These are phyloP conservation scores for Platyura marginata DNA, from an alignment of 1,140 invertebrate genomes.

Conservation along the genomic window DNA sequence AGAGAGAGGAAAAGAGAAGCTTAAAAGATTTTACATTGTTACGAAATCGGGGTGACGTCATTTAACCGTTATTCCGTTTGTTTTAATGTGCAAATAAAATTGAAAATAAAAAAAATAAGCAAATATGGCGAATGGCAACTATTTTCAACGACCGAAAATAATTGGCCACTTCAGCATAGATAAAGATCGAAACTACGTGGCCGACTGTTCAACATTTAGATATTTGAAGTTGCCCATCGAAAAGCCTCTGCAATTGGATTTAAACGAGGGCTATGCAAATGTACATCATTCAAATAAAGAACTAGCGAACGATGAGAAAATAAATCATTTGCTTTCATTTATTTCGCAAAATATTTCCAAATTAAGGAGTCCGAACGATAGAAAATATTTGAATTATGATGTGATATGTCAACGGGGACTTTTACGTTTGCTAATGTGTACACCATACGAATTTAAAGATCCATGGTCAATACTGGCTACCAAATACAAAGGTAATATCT, in stretches of 20 bases:
- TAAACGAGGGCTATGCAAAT: conserved; percentile 26
- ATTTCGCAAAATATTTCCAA: conserved; percentile 25
- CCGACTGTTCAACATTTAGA: conserved; percentile 26
- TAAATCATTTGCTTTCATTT: conserved; percentile 29
- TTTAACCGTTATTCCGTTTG: too few relatives aligned
- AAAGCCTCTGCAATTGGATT: conserved; percentile 25
- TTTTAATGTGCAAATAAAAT: too few relatives aligned
- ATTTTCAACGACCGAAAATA: conserved; percentile 26
- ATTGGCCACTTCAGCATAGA: conserved; percentile 30
- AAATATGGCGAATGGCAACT: too few relatives aligned
- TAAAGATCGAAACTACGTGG: conserved; percentile 14
- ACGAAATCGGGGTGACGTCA: too few relatives aligned
- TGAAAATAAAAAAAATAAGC: too few relatives aligned
- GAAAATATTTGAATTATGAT: too few relatives aligned
- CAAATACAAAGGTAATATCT: conserved; percentile 45
- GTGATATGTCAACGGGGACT: conserved; percentile 54
- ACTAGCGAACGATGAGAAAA: conserved; percentile 19
- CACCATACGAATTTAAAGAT: conserved; percentile 42
- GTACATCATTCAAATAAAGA: conserved; percentile 19
- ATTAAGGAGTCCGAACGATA: conserved; percentile 21
- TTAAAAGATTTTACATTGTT: too few relatives aligned
- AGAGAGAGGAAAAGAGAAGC: too few relatives aligned
- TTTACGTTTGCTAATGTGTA: conserved; percentile 41
- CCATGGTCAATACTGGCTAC: conserved; percentile 46
- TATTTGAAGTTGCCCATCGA: conserved; percentile 22